Evolutionary conservation across 2,888 invertebrate species (phyloP), one percentile per base, ranked within the genome.

Genomic region (Mechanitis messenoides): DNA sequence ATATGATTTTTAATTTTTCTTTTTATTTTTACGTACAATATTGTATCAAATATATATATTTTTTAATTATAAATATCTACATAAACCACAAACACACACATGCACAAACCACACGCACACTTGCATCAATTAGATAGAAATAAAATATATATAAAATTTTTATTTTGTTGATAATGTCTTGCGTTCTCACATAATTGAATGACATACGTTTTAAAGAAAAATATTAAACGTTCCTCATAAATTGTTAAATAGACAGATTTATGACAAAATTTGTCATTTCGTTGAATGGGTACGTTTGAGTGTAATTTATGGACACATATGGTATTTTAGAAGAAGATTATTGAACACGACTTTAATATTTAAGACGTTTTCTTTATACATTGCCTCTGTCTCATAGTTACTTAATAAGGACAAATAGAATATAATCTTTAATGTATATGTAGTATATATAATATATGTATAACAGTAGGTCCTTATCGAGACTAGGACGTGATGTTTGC

Each of bases 401-500:
- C 42, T 42, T 9, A 42, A 42, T 42, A 42, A 42, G 42, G 42
- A 42, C 42, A 42, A 47, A 56, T 46, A 57, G 33, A 33, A 4
- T 3, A 56, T n/a, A 12, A 20, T 20, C 20, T 20, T 20, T 12
- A 55, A 60, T 9, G 9, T 9, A 42, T 7, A 58, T 33, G 33
- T 45, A 33, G n/a, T 58, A 28, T 35, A 61, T 46, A 56, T 45
- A 58, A 58, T 56, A 33, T 56, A 57, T 3, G 47, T 53, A 50
- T 50, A 38, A 5, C 45, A 54, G 56, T 56, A 59, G 53, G 53
- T 9, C 57, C 60, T 65, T 65, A 65, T 65, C 62, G 33, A 58
- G 59, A 2, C 42, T 42, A 33, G 35, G 56, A 70, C 67, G 69
- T 74, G 76, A 72, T 72, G 71, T 68, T 58, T 64, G 58, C 60